Evolutionary conservation across 2,888 invertebrate species (phyloP).

Genomic region (Diaperis boleti): DNA sequence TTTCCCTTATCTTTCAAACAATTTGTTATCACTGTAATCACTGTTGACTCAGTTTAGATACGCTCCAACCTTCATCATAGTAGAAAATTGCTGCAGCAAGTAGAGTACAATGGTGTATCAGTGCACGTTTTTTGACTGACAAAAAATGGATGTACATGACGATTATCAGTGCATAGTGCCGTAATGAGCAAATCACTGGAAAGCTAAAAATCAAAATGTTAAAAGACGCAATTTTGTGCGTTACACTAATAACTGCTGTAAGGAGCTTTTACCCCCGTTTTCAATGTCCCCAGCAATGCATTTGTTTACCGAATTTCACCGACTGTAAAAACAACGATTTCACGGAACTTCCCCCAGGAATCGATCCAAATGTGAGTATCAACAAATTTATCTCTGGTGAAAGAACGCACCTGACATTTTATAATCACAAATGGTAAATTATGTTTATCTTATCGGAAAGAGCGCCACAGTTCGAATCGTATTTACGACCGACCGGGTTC

Average conservation of each 20-base stretch:
- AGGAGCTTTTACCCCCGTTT: conserved; percentile 7
- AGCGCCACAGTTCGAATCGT: background rate
- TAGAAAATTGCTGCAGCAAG: conserved; percentile 25
- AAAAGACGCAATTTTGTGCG: conserved; percentile 29
- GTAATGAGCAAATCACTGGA: background rate
- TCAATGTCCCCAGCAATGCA: conserved; percentile 47
- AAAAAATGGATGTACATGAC: background rate
- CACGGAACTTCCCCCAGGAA: conserved; percentile 47
- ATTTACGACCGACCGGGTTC: background rate
- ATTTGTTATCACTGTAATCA: conserved; percentile 50
- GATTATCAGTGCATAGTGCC: background rate
- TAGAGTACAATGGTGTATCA: conserved; percentile 25
- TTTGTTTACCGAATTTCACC: conserved; percentile 47
- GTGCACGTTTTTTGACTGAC: background rate
- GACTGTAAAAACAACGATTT: conserved; percentile 47
- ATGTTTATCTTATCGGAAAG: background rate
- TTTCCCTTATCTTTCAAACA: conserved; percentile 36
- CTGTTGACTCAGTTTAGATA: conserved; percentile 54
- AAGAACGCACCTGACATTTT: background rate
- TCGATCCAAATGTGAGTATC: conserved; percentile 51
- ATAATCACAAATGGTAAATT: background rate
- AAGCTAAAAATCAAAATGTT: conserved; percentile 19
- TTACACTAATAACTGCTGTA: conserved; percentile 7
- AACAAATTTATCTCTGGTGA: background rate
- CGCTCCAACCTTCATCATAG: conserved; percentile 38